Evolutionary conservation across 2,113 vertebrate genomes (phyloP).

Genomic region (Oncorhynchus clarkii): DNA sequence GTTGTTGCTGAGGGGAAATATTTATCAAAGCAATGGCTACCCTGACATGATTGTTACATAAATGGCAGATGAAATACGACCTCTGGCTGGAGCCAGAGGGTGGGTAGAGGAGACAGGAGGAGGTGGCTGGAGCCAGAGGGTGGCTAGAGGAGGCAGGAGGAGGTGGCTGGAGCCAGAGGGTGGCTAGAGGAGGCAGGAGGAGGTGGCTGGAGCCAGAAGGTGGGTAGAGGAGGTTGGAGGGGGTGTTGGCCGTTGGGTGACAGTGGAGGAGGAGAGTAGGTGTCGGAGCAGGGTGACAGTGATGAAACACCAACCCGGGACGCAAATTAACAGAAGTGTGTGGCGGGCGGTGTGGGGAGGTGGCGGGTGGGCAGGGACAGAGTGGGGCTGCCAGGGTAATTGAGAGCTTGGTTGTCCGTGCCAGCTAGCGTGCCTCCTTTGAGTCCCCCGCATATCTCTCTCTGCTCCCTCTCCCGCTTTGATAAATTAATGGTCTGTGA

Average conservation of each 20-base stretch:
- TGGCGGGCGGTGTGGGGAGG: background rate
- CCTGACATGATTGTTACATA: constrained; percentile 46
- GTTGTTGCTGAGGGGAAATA: constrained; percentile 41
- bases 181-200: background rate
- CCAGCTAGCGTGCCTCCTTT: constrained; percentile 28
- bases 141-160: background rate
- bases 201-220: background rate
- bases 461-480: constrained; percentile 23
- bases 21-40: constrained; percentile 46
- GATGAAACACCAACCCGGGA: constrained; percentile 63
- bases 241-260: constrained; percentile 27
- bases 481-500: constrained; percentile 30
- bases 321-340: constrained; percentile 51
- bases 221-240: constrained; percentile 1
- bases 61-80: constrained; percentile 39
- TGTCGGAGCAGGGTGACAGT: constrained; percentile 63
- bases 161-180: background rate
- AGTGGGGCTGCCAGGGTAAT: constrained; percentile 56
- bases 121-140: background rate
- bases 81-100: background rate
- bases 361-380: constrained; percentile 31
- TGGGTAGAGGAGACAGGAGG: background rate
- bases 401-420: constrained; percentile 48
- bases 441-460: constrained; percentile 4
- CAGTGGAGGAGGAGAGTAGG: constrained; percentile 26